Conservation (phyloP, 2,113 vertebrate genomes). For the Oreochromis spilurus region DNA sequence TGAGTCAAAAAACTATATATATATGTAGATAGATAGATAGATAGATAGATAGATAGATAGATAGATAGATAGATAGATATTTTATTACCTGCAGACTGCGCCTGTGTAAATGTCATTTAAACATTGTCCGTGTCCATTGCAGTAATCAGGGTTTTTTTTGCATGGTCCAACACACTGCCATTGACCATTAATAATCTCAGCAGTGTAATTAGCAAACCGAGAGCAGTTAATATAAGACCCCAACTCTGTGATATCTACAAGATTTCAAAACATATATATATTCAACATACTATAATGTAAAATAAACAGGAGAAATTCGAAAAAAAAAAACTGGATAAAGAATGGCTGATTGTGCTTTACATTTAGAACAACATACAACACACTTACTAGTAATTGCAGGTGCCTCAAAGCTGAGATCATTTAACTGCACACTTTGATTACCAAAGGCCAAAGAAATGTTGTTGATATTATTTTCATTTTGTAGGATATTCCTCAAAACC, state of each 20-base stretch:
- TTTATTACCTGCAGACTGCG: constrained; percentile 21
- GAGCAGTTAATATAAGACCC: constrained; percentile 42
- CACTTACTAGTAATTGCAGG: constrained; percentile 49
- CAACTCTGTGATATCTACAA: constrained; percentile 55
- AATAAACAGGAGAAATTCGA: not conserved
- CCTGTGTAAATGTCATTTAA: constrained; percentile 37
- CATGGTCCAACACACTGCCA: constrained; percentile 67
- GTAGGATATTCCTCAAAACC: constrained; percentile 41
- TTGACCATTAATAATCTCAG: constrained; percentile 10
- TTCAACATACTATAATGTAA: not conserved
- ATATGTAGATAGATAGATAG: not conserved
- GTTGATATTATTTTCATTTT: constrained; percentile 16
- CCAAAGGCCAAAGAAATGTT: constrained; percentile 48
- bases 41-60: not conserved
- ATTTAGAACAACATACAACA: not conserved
- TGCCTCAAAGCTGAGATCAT: not conserved
- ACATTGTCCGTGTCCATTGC: constrained; percentile 59
- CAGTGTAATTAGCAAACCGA: constrained; percentile 48
- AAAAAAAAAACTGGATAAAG: not conserved
- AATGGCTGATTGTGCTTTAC: not conserved
- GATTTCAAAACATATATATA: not conserved
- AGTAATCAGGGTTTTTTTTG: constrained; percentile 36
- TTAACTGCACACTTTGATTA: not conserved
- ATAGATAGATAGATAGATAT: not conserved
- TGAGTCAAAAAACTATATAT: not conserved